Evolutionary conservation across 2,113 vertebrate genomes (phyloP), one percentile per base, ranked within the genome.

Genomic region (Platichthys flesus): DNA sequence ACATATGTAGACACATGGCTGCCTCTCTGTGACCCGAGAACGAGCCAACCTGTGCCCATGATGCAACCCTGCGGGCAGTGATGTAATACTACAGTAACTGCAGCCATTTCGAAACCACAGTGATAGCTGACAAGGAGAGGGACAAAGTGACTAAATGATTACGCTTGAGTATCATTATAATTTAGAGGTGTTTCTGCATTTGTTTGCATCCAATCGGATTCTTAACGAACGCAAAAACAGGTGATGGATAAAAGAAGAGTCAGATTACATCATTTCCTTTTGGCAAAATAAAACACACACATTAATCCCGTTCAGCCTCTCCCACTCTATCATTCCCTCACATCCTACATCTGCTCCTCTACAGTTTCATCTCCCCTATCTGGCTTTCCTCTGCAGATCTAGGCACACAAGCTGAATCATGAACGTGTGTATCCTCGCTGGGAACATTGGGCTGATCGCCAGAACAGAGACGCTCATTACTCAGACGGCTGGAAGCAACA

Each of bases 401-500:
- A 18, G 60, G 60, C 47, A 47, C 58, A 15, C 55, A 59, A 10
- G 52, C 74, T 74, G 69, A 78, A 76, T 82, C 71, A 74, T 73
- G 67, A 76, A 70, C 54, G 61, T 56, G 51, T 35, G 24, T 45
- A 55, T 84, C 67, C 78, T 81, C 62, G 59, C 55, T 64, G 67
- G 24, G 42, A 78, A 69, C 51, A 4, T 24, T 24, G 20, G 78
- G 45, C 67, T 52, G 64, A 78, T 72, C 3, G 18, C 64, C 67
- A 66, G 52, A 54, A 68, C 51, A 55, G 81, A 70, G 70, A 84
- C 81, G 85, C 76, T 74, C 81, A 88, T 89, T 81, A 85, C 66
- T 76, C 62, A 60, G 76, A 83, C 61, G 60, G 78, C 2, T 64
- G 70, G 57, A 78, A 71, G 63, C 60, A 68, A 71, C 54, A 49